These are phyloP conservation scores for Tragelaphus imberbis DNA, from an alignment of 2,113 vertebrate genomes.

Conservation along the genomic window DNA sequence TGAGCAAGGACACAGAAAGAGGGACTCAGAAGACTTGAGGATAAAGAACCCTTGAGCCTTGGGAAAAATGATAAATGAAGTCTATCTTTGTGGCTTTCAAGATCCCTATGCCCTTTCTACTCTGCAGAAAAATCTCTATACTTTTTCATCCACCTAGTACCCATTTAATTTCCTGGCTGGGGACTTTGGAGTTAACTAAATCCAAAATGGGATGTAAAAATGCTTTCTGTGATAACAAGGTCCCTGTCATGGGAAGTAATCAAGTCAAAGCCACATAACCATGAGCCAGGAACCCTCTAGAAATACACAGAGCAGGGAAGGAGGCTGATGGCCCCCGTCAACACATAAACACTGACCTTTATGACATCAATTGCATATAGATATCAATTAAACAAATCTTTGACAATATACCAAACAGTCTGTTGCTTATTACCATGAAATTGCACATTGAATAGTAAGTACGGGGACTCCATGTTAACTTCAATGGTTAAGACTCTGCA, in stretches of 20 bases:
- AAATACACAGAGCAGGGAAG: neutral
- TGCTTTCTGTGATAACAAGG: neutral
- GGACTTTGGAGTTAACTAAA: neutral
- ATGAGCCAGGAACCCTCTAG: neutral
- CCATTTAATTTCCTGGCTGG: neutral
- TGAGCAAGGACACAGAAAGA: neutral
- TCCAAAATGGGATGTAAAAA: neutral
- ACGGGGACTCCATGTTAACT: neutral
- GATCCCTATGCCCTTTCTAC: neutral
- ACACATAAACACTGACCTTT: fast-evolving
- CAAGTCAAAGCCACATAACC: neutral
- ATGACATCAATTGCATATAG: neutral
- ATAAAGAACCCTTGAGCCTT: neutral
- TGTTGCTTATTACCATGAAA: neutral
- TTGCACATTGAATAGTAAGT: neutral
- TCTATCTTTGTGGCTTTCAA: neutral
- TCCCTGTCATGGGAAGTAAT: neutral
- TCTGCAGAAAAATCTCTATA: neutral
- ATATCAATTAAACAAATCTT: neutral
- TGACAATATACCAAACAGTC: neutral
- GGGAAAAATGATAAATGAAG: neutral
- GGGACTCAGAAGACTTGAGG: neutral
- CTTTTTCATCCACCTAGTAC: neutral
- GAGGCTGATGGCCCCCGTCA: too few species aligned
- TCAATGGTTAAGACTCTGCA: neutral